phyloP scores from a whole-genome alignment of 2,797 vertebrate species.

The Gambusia yucatana region DNA sequence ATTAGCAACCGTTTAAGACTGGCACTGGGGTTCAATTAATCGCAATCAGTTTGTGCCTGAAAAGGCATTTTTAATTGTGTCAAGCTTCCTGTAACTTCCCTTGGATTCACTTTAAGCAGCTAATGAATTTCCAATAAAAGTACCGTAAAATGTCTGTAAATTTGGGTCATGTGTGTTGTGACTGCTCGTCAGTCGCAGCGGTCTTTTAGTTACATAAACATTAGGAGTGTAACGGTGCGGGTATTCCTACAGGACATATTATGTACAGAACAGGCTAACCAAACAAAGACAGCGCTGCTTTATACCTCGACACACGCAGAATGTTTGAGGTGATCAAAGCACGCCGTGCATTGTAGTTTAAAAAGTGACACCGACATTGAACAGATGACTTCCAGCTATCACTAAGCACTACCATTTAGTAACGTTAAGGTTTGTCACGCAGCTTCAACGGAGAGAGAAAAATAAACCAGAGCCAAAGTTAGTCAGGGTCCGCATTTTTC shows the following conservation, averaged over 20 bases:
- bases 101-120: conserved; percentile 7
- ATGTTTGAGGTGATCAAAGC: neutral
- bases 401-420: neutral
- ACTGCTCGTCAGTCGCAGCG: neutral
- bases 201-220: neutral
- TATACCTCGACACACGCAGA: neutral
- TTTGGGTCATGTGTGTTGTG: neutral
- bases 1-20: neutral
- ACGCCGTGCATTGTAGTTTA: neutral
- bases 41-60: neutral
- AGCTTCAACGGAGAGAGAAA: neutral
- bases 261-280: neutral
- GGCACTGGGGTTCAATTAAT: neutral
- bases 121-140: neutral
- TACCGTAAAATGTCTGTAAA: neutral
- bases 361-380: neutral
- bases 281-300: neutral
- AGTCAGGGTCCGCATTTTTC: neutral
- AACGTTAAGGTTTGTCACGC: neutral
- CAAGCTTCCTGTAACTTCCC: conserved; percentile 10
- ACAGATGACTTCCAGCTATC: neutral
- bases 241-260: neutral
- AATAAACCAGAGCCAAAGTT: neutral
- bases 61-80: conserved; percentile 6
- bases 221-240: neutral